Evolutionary conservation across 2,888 invertebrate species (phyloP), one percentile per base, ranked within the genome.

Genomic region (Notodonta ziczac): DNA sequence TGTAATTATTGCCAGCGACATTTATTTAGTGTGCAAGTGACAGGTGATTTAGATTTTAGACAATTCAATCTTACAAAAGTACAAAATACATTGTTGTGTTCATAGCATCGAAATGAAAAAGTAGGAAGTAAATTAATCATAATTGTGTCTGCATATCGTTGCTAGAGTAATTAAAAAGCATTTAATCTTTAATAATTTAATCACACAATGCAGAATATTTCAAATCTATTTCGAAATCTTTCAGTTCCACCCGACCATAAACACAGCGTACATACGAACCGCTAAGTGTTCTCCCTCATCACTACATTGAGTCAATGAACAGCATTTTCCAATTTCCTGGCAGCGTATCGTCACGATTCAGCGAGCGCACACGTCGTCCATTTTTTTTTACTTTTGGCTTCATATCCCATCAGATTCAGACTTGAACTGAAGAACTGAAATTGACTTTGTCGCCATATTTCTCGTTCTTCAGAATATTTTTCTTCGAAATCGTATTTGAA

Each of bases 301-400:
- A 54, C 62, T 63, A 66, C 55, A 65, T 61, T 59, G 65, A 67
- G 59, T 66, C 70, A 74, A 71, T 62, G 71, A 69, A 66, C 61
- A 63, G 72, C 64, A 70, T 69, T 73, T 77, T 78, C 72, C 73
- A 77, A 79, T 79, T 76, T 76, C 79, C 76, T 72, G 60, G 52
- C 59, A 48, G 56, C 53, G 35, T 14, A 6, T 40, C 56, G 53
- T 35, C 35, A 48, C 42, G 7, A 53, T 9, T 24, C 24, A 4
- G 53, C 5, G 35, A 53, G 35, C 35, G 35, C 53, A 35, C 35
- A 35, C 35, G 5, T 54, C 39, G n/a, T 57, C 53, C 16, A 42
- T 1, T 48, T 51, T 58, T 60, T 56, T 60, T 56, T 56, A 58
- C 2, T 35, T 59, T 14, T 46, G 39, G 60, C 58, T 60, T 62